Evolutionary conservation across 2,113 vertebrate genomes (phyloP), one percentile per base, ranked within the genome.

Genomic region (Acanthisitta chloris): DNA sequence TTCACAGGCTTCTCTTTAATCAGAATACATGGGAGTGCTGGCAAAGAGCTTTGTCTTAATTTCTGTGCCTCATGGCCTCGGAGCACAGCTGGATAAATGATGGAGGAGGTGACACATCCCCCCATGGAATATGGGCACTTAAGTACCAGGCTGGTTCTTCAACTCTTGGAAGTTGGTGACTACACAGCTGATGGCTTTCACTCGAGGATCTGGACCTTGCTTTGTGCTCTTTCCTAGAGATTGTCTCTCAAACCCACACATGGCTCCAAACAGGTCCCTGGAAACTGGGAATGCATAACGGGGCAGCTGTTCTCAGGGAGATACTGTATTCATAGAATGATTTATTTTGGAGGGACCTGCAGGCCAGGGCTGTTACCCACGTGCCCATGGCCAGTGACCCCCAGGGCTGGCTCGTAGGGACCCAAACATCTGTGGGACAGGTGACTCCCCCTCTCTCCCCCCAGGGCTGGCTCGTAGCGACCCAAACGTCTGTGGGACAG

Each of bases 231-330:
- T 65, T 28, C 58, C 48, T 12, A 1, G 28, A 6, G n/a, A 0
- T 6, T 31, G 36, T 16, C 23, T 55, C 42, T 67, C 23, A 40
- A 8, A 58, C 31, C 12, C 36, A 18, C 12, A 11, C 21, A 8
- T 2, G 0, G 40, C 40, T 45, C 20, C 48, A 45, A 12, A 5
- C n/a, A 8, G 1, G 9, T 4, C 21, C 3, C 38, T 15, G 25
- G 2, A 13, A 20, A 4, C 8, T 0, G 2, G 17, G 42, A 48
- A 8, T 0, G 3, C 2, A 2, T 2, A 3, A 1, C 3, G 38
- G 2, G 14, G 38, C n/a, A 12, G 40, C 34, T 14, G 36, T 1
- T 31, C 31, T 12, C 65, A 6, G n/a, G 12, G 31, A 34, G 2
- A 17, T 0, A 0, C 2, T 4, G 7, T 28, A 12, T 9, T 33